Conservation (phyloP, 2,113 vertebrate genomes). For the Myiozetetes cayanensis region DNA sequence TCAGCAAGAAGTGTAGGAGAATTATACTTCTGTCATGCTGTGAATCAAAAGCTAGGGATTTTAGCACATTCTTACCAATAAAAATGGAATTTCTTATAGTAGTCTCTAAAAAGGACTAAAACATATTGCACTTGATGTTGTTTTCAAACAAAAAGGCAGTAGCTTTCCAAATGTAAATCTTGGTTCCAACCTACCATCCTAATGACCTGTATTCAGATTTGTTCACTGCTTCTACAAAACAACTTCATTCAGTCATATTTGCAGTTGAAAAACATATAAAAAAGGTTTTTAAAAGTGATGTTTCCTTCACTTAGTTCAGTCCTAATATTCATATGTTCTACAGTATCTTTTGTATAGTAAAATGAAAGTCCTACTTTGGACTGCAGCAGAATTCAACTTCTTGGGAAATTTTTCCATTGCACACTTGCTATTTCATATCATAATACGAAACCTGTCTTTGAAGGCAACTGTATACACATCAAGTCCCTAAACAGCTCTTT, state of each 20-base stretch:
- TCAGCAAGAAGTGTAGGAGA: background rate
- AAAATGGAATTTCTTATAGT: background rate
- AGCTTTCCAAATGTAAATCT: background rate
- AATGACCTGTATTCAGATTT: background rate
- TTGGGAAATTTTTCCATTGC: background rate
- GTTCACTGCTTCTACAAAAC: background rate
- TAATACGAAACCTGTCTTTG: background rate
- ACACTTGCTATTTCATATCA: background rate
- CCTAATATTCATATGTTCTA: background rate
- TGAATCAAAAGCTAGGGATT: background rate
- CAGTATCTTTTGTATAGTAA: background rate
- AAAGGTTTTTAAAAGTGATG: background rate
- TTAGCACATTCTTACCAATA: background rate
- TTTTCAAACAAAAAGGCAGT: background rate
- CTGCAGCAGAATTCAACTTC: background rate
- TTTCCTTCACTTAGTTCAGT: background rate
- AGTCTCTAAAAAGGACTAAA: background rate
- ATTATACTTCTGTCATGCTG: background rate
- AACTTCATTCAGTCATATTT: background rate
- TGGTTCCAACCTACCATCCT: background rate
- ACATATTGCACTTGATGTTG: background rate
- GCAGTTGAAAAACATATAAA: background rate
- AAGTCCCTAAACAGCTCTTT: background rate
- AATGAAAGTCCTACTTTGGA: background rate
- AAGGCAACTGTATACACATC: background rate